Conservation (phyloP, 2,797 vertebrate species). For the Remorina albescens region DNA sequence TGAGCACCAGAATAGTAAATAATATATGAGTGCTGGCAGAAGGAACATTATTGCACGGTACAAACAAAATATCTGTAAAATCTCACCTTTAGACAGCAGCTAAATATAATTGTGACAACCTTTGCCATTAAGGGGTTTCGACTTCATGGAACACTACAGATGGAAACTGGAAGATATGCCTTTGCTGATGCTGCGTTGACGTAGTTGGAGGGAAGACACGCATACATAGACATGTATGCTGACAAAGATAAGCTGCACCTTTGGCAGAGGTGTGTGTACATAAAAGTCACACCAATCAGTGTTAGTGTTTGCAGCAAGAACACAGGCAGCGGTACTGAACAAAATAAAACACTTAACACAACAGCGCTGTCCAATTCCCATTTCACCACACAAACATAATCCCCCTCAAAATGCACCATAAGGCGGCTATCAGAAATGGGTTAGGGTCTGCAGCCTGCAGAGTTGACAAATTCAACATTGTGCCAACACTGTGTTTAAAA, state of each 20-base stretch:
- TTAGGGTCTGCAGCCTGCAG: neutral
- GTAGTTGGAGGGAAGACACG: slow-evolving; percentile 39
- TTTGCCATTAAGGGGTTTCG: slow-evolving; percentile 61
- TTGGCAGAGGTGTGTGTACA: slow-evolving; percentile 47
- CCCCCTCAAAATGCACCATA: slow-evolving; percentile 2
- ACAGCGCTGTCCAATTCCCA: neutral
- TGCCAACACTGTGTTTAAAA: neutral
- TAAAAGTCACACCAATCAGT: slow-evolving; percentile 53
- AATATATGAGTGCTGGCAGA: slow-evolving; percentile 83
- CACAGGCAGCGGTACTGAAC: neutral
- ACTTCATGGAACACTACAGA: slow-evolving; percentile 70
- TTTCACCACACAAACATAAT: no score
- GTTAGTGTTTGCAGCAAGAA: slow-evolving; percentile 12
- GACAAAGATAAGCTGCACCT: slow-evolving; percentile 63
- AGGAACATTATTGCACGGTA: slow-evolving; percentile 72
- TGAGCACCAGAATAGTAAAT: slow-evolving; percentile 93
- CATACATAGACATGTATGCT: slow-evolving; percentile 36
- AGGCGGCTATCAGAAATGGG: neutral
- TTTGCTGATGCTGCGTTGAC: slow-evolving; percentile 47
- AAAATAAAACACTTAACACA: slow-evolving; percentile 1
- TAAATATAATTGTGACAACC: slow-evolving; percentile 63
- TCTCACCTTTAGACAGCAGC: slow-evolving; percentile 72
- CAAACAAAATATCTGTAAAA: slow-evolving; percentile 87
- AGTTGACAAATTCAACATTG: neutral
- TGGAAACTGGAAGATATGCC: slow-evolving; percentile 55